A percentile compares a stretch with the other conserved stretches of the same genome.
Evolutionary conservation across 2,113 vertebrate species (phyloP).

Genomic region (Corythoichthys haematopterus): DNA sequence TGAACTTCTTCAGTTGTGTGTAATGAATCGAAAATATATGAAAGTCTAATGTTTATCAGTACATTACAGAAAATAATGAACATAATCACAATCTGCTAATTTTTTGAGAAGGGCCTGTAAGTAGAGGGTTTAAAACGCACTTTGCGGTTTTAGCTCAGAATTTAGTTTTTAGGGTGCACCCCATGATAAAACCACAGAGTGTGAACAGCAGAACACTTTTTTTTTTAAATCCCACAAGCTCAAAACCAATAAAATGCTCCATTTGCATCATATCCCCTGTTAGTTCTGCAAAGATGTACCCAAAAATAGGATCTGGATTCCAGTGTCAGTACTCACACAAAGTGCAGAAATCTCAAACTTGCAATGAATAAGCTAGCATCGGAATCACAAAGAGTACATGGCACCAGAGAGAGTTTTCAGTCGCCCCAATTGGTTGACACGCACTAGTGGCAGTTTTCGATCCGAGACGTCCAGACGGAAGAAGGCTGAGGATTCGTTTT

Average conservation of each 20-base stretch:
- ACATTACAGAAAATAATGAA: no score
- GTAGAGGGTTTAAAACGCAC: neutral
- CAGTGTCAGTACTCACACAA: neutral
- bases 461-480: constrained; percentile 22
- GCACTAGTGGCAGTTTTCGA: constrained; percentile 29
- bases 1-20: no score
- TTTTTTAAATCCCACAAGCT: neutral
- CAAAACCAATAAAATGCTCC: neutral
- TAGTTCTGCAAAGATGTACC: neutral
- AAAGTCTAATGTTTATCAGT: no score
- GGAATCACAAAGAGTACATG: constrained; percentile 36
- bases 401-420: constrained; percentile 49
- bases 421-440: constrained; percentile 31
- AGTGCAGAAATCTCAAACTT: constrained; percentile 20
- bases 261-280: neutral
- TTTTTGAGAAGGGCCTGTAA: neutral
- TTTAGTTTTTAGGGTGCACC: neutral
- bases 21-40: no score
- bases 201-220: neutral
- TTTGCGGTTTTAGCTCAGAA: neutral
- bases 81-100: no score
- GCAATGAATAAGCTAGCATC: constrained; percentile 31
- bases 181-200: neutral
- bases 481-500: neutral
- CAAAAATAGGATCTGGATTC: neutral